Percentiles rank a stretch among this genome's conserved stretches.
phyloP scores from a whole-genome alignment of 1,140 invertebrate genomes.

The Sesamia nonagrioides region DNA sequence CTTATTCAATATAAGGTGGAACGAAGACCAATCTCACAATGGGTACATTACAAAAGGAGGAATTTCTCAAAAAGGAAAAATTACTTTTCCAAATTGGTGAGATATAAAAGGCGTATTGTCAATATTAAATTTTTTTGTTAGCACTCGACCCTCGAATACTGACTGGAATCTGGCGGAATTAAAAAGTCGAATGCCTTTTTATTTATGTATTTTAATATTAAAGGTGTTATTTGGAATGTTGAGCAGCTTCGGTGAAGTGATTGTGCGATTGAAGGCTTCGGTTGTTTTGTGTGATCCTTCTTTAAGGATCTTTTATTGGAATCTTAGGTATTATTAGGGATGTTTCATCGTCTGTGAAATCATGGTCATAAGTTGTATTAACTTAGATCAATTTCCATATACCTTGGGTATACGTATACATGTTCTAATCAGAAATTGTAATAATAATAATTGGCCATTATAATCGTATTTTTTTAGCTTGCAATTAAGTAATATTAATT shows the following conservation, averaged over 20 bases:
- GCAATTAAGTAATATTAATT: too few species aligned
- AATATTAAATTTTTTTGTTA: conserved; percentile 70
- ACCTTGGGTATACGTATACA: too few species aligned
- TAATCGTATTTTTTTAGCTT: too few species aligned
- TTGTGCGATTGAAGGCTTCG: conserved; percentile 4
- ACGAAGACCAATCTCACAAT: conserved; percentile 64
- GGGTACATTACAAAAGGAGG: conserved; percentile 52
- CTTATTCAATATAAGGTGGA: conserved; percentile 57
- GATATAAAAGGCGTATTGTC: conserved; percentile 71
- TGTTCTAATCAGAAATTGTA: too few species aligned
- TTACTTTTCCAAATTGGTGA: conserved; percentile 73
- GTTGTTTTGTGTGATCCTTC: not conserved
- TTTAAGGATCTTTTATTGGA: not conserved
- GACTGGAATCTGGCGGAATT: conserved; percentile 34
- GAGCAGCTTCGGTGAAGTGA: not conserved
- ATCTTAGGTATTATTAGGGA: not conserved
- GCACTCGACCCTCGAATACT: conserved; percentile 25
- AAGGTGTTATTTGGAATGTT: conserved; percentile 21
- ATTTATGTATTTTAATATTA: conserved; percentile 42
- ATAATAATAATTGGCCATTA: too few species aligned
- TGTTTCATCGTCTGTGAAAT: too few species aligned
- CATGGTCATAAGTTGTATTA: too few species aligned
- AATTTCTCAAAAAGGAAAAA: conserved; percentile 64
- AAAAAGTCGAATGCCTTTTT: conserved; percentile 42
- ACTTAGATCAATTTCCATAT: too few species aligned